A percentile compares a stretch with the other conserved stretches of the same genome.
These are phyloP conservation scores for Harpagoxenus sublaevis DNA, from an alignment of 2,888 invertebrate species.

Conservation along the genomic window DNA sequence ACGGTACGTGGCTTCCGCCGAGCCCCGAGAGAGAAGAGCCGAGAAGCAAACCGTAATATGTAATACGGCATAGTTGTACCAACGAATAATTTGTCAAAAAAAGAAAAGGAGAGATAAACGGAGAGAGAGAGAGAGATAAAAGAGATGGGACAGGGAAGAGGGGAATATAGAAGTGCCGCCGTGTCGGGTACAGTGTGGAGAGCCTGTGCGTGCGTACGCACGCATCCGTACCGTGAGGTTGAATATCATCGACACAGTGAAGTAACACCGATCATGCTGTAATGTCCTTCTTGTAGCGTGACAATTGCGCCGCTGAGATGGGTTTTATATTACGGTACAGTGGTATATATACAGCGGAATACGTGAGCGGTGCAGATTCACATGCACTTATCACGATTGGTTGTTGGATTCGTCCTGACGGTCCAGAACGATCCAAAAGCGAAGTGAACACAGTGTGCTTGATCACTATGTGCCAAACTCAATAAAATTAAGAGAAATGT, in stretches of 20 bases:
- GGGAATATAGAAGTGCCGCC: conserved; percentile 50
- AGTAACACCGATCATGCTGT: conserved; percentile 38
- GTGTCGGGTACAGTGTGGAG: conserved; percentile 44
- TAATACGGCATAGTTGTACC: conserved; percentile 55
- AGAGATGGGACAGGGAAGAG: conserved; percentile 42
- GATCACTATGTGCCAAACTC: neutral
- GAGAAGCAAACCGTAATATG: conserved; percentile 82
- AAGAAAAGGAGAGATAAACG: conserved; percentile 55
- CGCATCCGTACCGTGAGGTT: conserved; percentile 53
- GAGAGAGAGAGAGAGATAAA: conserved; percentile 45
- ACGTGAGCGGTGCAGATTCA: conserved; percentile 8
- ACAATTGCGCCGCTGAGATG: conserved; percentile 46
- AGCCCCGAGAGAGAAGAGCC: conserved; percentile 86
- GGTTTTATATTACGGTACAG: conserved; percentile 37
- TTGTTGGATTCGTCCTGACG: neutral
- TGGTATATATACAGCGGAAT: neutral
- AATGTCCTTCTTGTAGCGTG: conserved; percentile 6
- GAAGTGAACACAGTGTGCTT: neutral
- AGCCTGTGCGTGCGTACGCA: conserved; percentile 56
- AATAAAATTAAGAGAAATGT: neutral
- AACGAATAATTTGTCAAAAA: conserved; percentile 46
- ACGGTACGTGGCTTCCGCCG: conserved; percentile 86
- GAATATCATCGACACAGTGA: conserved; percentile 46
- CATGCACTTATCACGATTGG: conserved; percentile 37
- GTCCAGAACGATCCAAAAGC: conserved; percentile 12